Conservation (phyloP, 2,888 invertebrate genomes). For the Ischnura elegans region DNA sequence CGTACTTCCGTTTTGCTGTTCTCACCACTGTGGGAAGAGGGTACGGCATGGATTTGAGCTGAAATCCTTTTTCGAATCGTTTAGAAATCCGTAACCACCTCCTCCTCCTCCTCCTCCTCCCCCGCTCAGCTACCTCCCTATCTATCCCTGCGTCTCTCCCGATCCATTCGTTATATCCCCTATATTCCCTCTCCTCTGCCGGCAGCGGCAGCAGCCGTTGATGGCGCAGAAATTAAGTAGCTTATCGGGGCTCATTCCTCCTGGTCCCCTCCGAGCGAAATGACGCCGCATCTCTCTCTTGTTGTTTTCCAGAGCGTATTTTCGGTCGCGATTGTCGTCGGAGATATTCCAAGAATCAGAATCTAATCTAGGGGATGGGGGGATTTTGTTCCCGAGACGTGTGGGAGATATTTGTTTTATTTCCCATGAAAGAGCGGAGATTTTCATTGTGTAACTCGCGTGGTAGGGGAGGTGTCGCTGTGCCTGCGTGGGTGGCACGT, state of each 20-base stretch:
- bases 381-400: constrained; percentile 27
- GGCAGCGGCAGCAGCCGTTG: background rate
- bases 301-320: constrained; percentile 7
- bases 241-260: background rate
- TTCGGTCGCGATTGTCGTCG: background rate
- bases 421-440: background rate
- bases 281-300: background rate
- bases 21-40: too few species aligned
- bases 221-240: constrained; percentile 43
- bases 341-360: constrained; percentile 14
- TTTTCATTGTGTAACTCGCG: background rate
- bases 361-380: constrained; percentile 26
- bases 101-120: too few species aligned
- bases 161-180: too few species aligned
- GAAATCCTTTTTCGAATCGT: too few species aligned
- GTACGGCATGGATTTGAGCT: too few species aligned
- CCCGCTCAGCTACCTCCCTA: background rate
- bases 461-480: background rate
- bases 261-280: background rate
- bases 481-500: background rate
- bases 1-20: too few species aligned
- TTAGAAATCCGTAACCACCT: too few species aligned
- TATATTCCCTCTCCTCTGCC: background rate
- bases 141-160: background rate
- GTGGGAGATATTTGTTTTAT: background rate